Percentiles rank a stretch among this genome's conserved stretches.
These are phyloP conservation scores for Eulemur rufifrons DNA, from an alignment of 2,113 vertebrate species.

Conservation along the genomic window DNA sequence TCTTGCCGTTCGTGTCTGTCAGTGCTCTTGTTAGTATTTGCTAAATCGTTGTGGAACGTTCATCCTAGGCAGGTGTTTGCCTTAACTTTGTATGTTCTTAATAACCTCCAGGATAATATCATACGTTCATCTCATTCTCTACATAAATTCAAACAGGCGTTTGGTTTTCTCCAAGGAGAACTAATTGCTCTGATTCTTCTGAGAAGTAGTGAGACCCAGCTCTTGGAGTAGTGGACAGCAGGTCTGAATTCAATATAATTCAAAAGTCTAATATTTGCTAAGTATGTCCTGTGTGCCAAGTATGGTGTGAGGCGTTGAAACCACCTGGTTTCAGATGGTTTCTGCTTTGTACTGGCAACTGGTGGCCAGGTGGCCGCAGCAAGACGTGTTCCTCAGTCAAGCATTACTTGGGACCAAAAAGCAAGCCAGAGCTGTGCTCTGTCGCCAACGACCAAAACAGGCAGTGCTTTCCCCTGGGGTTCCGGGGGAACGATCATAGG, in stretches of 20 bases:
- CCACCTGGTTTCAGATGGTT: background rate
- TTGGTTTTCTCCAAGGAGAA: constrained; percentile 10
- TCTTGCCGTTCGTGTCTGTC: background rate
- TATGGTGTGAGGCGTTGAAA: background rate
- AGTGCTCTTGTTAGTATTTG: constrained; percentile 26
- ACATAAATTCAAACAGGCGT: background rate
- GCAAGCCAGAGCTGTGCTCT: background rate
- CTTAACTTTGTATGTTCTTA: constrained; percentile 14
- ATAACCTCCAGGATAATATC: background rate
- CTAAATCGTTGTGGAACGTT: background rate
- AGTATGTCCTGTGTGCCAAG: background rate
- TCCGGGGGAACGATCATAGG: background rate
- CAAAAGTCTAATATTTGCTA: background rate
- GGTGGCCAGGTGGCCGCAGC: background rate
- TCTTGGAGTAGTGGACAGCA: background rate
- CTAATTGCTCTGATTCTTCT: background rate
- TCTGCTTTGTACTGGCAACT: background rate
- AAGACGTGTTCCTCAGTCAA: background rate
- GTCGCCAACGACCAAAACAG: background rate
- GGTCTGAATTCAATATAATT: background rate
- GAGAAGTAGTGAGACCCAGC: background rate
- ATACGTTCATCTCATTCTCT: background rate
- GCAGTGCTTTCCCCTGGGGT: background rate
- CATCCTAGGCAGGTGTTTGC: constrained; percentile 1
- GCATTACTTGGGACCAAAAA: constrained; percentile 1